These are phyloP conservation scores for Isaurus tuberculatus DNA, from an alignment of 92 coral and sea anemone genomes.

Conservation along the genomic window DNA sequence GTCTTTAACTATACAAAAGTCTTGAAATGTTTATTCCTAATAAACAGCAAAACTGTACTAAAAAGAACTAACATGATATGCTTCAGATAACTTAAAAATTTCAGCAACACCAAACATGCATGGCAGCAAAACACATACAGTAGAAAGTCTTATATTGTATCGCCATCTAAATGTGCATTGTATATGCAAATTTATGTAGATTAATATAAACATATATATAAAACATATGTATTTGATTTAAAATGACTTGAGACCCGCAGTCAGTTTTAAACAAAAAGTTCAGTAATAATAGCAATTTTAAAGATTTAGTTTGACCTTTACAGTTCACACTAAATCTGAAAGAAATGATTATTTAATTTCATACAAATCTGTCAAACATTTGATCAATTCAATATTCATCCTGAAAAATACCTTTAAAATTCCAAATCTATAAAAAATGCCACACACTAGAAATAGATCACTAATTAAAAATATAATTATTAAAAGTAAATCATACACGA, in stretches of 20 bases:
- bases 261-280: neutral
- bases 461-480: conserved; percentile 1
- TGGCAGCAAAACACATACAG: too few species aligned
- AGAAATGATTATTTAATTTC: neutral
- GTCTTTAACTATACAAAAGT: conserved; percentile 10
- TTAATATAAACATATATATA: too few species aligned
- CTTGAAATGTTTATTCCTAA: neutral
- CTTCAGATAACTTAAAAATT: too few species aligned
- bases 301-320: neutral
- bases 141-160: too few species aligned
- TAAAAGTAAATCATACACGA: conserved; percentile 6
- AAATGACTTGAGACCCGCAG: too few species aligned
- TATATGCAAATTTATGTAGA: too few species aligned
- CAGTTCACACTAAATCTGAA: neutral
- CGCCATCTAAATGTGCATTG: too few species aligned
- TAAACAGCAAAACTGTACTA: neutral
- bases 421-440: neutral
- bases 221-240: too few species aligned
- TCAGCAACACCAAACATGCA: too few species aligned
- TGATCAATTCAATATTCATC: neutral
- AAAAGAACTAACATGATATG: neutral
- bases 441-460: neutral
- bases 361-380: conserved; percentile 5
- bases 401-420: neutral
- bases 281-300: too few species aligned